Evolutionary conservation across 2,113 vertebrate species (phyloP), one percentile per base, ranked within the genome.

Genomic region (Tragelaphus strepsiceros): DNA sequence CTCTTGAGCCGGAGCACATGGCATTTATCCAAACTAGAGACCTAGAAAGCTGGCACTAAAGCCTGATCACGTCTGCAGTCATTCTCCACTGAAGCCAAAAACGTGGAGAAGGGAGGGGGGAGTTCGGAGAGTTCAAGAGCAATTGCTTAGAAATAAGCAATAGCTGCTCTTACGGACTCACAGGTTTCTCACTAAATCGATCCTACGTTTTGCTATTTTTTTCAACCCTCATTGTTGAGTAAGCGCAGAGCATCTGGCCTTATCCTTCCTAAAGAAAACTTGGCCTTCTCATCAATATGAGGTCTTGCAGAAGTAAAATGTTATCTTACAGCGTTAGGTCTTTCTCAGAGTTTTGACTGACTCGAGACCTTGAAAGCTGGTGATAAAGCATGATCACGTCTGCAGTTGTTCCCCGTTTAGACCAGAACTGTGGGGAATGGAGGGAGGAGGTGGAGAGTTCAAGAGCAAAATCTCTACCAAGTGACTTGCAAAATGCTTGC

Each of bases 401-500:
- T 81, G 28, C 16, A 53, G 78, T 51, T 10, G 28, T 51, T 51
- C 46, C 77, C 78, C 2, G 10, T 51, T 81, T 81, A 53, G 78
- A 81, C 28, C 46, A 81, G 49, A 51, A 81, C 46, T 81, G 28
- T 0, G 1, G 78, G 43, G 78, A 51, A 49, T 49, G 28, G 46
- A 53, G 46, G 78, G 16, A 51, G 77, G 46, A 80, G 28, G 8
- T 80, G 16, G 77, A 80, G 28, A 81, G 28, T 81, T 81, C 28
- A 81, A 51, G 77, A 91, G 62, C 78, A 93, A 82, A 96, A 90
- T 94, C 46, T 91, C 86, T 78, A 35, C 26, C 46, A 64, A 92
- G n/a, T 43, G 92, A 89, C 87, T 84, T 97, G 67, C 74, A 54
- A 91, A 97, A 96, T 80, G 32, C 71, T 88, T 81, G 80, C 28